Base-by-base conservation (phyloP, 2,113 vertebrate genomes). In the Leptocoma aspasia region DNA sequence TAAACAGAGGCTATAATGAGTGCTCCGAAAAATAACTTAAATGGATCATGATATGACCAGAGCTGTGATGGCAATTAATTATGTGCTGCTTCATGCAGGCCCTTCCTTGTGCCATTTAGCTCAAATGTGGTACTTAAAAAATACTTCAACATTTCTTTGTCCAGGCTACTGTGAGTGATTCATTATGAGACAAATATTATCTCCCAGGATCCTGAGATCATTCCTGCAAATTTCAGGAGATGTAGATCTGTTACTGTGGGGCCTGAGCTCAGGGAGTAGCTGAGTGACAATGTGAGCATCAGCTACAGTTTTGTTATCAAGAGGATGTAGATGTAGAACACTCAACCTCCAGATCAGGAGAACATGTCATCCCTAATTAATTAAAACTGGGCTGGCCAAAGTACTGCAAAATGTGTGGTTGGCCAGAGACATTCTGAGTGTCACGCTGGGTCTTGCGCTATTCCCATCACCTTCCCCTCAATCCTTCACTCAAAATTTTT, bases 1-100 rank as follows among this genome's bases (percentile, higher is more conserved):
- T 97, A 97, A 97, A 95, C 85, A 97, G 94, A 68, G 96, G 96
- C 97, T 97, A 95, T 71, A 97, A 97, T 2, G 11, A 98, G 91
- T 7, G 33, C 92, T 95, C 84, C 94, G 95, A 97, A 97, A 97
- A 97, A 94, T 95, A 96, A 97, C 92, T 96, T 94, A 96, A 97
- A 97, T 96, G 91, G 94, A 97, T 96, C 91, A 87, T 71, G 96
- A 90, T 96, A 91, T 81, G 92, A 97, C 95, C 27, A 0, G 60
- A 77, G 96, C 82, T 93, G 94, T 95, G 96, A 96, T 97, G 54
- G 82, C 94, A 95, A 95, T 83, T 97, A 95, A 96, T 97, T 97
- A 97, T 94, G 96, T 86, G 47, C 87, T 89, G 95, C 72, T 97
- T 95, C 94, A 92, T 95, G 91, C 56, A 89, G 82, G 81, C 39